These are phyloP conservation scores for Siniperca undulata DNA, from an alignment of 2,797 vertebrate species.

Conservation along the genomic window DNA sequence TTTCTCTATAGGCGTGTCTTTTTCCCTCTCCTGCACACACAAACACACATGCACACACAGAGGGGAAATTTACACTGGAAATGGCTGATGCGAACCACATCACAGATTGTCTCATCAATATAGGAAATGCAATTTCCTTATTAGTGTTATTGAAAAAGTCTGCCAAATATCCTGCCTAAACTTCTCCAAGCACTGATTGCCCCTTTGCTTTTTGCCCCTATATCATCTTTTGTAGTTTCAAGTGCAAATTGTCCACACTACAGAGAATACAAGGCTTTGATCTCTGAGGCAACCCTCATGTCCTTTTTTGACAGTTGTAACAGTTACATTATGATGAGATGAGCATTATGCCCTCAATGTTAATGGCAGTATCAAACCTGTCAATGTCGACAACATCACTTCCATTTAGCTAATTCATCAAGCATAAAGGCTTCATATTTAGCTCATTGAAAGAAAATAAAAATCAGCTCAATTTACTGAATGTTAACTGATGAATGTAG, in stretches of 20 bases:
- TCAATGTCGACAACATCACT: neutral
- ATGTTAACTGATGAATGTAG: neutral
- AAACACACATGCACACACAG: neutral
- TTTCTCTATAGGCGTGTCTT: neutral
- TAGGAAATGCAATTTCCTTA: conserved; percentile 59
- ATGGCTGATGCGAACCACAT: conserved; percentile 29
- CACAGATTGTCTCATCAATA: conserved; percentile 32
- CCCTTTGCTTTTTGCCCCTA: neutral
- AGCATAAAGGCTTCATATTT: neutral
- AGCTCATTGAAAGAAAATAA: neutral
- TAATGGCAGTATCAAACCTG: too few species aligned
- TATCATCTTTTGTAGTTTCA: neutral
- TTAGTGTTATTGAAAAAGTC: conserved; percentile 24
- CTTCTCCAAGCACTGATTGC: conserved; percentile 1
- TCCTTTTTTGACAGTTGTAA: neutral
- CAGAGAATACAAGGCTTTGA: neutral
- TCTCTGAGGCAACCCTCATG: neutral
- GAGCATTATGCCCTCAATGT: neutral
- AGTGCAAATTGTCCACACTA: neutral
- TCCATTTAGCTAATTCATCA: neutral
- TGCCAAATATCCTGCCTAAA: conserved; percentile 49
- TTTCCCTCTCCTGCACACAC: neutral
- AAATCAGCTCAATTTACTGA: neutral
- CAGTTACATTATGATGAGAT: neutral
- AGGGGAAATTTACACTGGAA: conserved; percentile 34